Evolutionary conservation across 1,140 invertebrate genomes (phyloP), one percentile per base, ranked within the genome.

Genomic region (Thaumatotibia leucotreta): DNA sequence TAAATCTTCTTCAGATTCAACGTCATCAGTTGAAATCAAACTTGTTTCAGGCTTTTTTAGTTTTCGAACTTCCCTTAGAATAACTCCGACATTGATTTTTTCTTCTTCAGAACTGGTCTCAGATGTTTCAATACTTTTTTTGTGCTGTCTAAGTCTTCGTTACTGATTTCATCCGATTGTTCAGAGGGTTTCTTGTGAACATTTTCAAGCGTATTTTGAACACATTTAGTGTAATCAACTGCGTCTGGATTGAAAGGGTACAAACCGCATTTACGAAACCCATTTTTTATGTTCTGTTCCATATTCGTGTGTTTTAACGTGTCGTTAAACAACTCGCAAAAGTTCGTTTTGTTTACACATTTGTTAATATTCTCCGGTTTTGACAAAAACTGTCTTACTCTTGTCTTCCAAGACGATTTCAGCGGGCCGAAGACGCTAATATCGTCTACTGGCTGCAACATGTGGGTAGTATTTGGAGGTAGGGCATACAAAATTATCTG

Each of bases 371-470:
- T 67, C 35, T 67, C 64, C 14, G 64, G 54, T 58, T 72, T 69
- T 10, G 31, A 32, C 31, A 32, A 10, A 32, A 32, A 32, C 10
- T 32, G 4, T 32, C 31, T 32, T 63, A 64, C 49, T 49, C 14
- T 64, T n/a, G 9, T 22, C 31, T 68, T 49, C 67, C 50, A 64
- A 22, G 66, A 20, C 64, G 49, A 9, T 45, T 71, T 70, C 50
- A 68, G 5, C 0, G 66, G 69, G 24, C 62, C 67, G 14, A 89
- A 92, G 1, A 88, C 74, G 29, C 73, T 77, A 3, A 91, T n/a
- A n/a, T n/a, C 82, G 68, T 90, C 83, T 14, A 83, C 76, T n/a
- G 86, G 84, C 64, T 91, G 86, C 35, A 91, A 66, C 4, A 91
- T 80, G 67, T 91, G 89, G 6, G 89, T 90, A 6, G 84, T 70